Evolutionary conservation across 2,888 invertebrate genomes (phyloP).

Genomic region (Acholoe squamosa): DNA sequence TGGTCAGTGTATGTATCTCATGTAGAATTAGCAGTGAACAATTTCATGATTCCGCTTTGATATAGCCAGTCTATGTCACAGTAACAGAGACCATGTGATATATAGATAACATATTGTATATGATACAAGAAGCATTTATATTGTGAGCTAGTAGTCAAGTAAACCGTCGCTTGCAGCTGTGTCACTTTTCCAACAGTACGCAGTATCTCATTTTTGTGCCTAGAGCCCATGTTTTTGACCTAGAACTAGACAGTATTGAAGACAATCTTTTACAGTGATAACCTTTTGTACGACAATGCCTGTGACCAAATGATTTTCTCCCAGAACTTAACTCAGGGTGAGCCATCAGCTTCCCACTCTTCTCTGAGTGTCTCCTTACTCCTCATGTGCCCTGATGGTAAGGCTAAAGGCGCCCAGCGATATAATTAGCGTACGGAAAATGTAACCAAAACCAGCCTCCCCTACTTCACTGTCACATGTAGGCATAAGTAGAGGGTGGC

Average conservation of each 20-base stretch:
- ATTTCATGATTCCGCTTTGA: constrained; percentile 45
- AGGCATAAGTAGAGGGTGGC: too few species aligned
- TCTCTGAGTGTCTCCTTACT: not conserved
- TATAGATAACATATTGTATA: constrained; percentile 55
- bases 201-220: constrained; percentile 32
- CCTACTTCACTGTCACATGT: too few species aligned
- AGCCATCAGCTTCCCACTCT: constrained; percentile 1
- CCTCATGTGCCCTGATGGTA: constrained; percentile 26
- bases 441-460: too few species aligned
- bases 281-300: constrained; percentile 52
- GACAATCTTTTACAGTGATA: constrained; percentile 50
- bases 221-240: constrained; percentile 51
- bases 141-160: constrained; percentile 54
- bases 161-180: constrained; percentile 32
- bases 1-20: constrained; percentile 47
- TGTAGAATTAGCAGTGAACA: constrained; percentile 7
- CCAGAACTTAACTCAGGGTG: constrained; percentile 35
- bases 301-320: constrained; percentile 51
- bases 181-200: constrained; percentile 38
- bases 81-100: constrained; percentile 54
- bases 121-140: constrained; percentile 39
- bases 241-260: constrained; percentile 56
- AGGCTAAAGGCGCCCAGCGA: not conserved
- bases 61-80: constrained; percentile 55
- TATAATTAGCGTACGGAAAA: too few species aligned